Evolutionary conservation across 2,797 vertebrate genomes (phyloP).

Genomic region (Thunnus albacares): DNA sequence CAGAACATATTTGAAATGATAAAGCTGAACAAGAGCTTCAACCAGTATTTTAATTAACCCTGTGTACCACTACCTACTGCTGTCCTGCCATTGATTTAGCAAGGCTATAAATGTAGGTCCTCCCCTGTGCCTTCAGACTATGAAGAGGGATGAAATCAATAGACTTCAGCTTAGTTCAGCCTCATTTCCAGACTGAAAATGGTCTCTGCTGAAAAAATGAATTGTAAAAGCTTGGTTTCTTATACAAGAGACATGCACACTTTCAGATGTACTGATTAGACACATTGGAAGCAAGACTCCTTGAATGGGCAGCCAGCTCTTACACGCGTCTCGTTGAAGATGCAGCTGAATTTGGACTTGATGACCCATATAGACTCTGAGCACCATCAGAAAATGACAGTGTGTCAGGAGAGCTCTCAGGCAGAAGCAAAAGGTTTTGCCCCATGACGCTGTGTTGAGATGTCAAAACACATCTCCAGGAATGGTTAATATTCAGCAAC

Average conservation of each 20-base stretch:
- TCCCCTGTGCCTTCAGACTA: conserved; percentile 16
- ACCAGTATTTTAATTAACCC: conserved; percentile 45
- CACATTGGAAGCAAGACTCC: not conserved
- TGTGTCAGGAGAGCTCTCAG: conserved; percentile 67
- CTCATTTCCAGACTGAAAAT: conserved; percentile 4
- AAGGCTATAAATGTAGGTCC: conserved; percentile 11
- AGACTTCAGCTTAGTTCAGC: conserved; percentile 13
- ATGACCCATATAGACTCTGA: conserved; percentile 50
- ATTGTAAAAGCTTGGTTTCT: conserved; percentile 2
- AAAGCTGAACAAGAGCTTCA: conserved; percentile 11
- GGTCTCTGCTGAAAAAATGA: not conserved
- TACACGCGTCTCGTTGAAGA: conserved; percentile 20
- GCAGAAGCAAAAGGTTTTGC: conserved; percentile 57
- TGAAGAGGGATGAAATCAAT: conserved; percentile 37
- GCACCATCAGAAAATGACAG: conserved; percentile 66
- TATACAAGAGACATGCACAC: not conserved
- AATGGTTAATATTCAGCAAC: conserved; percentile 55
- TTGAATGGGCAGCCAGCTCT: conserved; percentile 20
- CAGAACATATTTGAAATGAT: conserved; percentile 20
- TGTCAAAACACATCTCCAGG: conserved; percentile 73
- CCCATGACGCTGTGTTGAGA: conserved; percentile 53
- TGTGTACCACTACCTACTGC: conserved; percentile 24
- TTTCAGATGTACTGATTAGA: not conserved
- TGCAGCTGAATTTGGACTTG: conserved; percentile 47
- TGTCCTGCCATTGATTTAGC: conserved; percentile 56